Evolutionary conservation across 1,140 invertebrate species (phyloP), one percentile per base, ranked within the genome.

Genomic region (Papilio polytes): DNA sequence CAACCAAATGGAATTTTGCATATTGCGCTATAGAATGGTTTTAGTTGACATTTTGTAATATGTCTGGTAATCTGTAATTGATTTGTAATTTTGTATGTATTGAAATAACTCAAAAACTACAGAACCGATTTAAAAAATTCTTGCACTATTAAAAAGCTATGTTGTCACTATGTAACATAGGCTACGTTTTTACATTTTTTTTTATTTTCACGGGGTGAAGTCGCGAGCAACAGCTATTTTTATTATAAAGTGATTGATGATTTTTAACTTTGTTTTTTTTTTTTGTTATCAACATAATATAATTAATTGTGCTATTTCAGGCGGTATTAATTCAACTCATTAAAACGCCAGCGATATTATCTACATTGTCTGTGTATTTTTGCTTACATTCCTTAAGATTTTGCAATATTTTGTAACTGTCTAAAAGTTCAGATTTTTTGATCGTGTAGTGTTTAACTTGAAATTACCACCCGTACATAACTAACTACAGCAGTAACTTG

Each of bases 1-100:
- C 82, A 82, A 83, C 66, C 81, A 85, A 84, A 83, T 85, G 85
- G 83, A 84, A 87, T 83, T 81, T 85, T 84, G 84, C 80, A 83
- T 84, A 82, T 70, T 66, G 80, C 56, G 59, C 74, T 80, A 80
- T 87, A 81, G 36, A 74, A 80, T 51, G 12, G 46, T 22, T 51
- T 48, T 74, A 10, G 73, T 46, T 76, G 44, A 51, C 31, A 76
- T 76, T 70, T 70, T 31, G 26, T 26, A 70, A 70, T 3, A 26
- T 26, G 26, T 26, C 26, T 26, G n/a, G n/a, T n/a, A n/a, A n/a
- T n/a, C n/a, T n/a, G n/a, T n/a, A n/a, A n/a, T n/a, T n/a, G n/a
- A n/a, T n/a, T n/a, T n/a, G n/a, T n/a, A n/a, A n/a, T n/a, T n/a
- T n/a, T n/a, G n/a, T n/a, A n/a, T n/a, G n/a, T n/a, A n/a, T n/a